Evolutionary conservation across 2,797 vertebrate species (phyloP), one percentile per base, ranked within the genome.

Genomic region (Lindbergichthys nudifrons): DNA sequence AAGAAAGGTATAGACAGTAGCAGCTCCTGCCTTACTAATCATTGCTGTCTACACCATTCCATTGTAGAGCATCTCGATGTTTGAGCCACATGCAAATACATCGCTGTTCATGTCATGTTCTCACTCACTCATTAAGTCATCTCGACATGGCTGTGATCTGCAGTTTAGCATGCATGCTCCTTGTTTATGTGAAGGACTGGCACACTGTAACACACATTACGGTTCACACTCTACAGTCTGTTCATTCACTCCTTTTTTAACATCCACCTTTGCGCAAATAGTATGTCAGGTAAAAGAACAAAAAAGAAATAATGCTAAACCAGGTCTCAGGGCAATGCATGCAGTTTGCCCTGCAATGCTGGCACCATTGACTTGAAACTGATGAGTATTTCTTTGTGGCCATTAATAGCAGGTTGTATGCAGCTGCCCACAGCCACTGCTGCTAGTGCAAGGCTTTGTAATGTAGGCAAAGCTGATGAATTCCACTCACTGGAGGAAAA

Each of bases 241-340:
- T 72, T 79, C 70, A 67, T 66, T 77, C 61, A 15, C 77, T 48
- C 23, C 76, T 85, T 89, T 72, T 23, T 75, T 86, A 85, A 78
- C 62, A 58, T 54, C 53, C 73, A 48, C 79, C 53, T 81, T 80
- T 80, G 73, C 88, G 87, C 84, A 84, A 77, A 81, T 71, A 80
- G 73, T 87, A 81, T 75, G 77, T 89, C 85, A 80, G 85, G 81
- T 84, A 54, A 76, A 75, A 80, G 65, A 72, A 78, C 43, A 65
- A 67, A 60, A 65, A 73, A 77, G 19, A 86, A 75, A 68, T 57
- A 67, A 81, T 78, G 79, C 81, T 87, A 83, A 87, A 77, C 76
- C 84, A 75, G 79, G 88, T 75, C 82, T 89, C 64, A 64, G 82
- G 88, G 89, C 90, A 89, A 87, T 81, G 92, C 92, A 94, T 94